Base-by-base conservation (phyloP, 2,888 invertebrate species). In the Chrysopilus asiliformis region DNA sequence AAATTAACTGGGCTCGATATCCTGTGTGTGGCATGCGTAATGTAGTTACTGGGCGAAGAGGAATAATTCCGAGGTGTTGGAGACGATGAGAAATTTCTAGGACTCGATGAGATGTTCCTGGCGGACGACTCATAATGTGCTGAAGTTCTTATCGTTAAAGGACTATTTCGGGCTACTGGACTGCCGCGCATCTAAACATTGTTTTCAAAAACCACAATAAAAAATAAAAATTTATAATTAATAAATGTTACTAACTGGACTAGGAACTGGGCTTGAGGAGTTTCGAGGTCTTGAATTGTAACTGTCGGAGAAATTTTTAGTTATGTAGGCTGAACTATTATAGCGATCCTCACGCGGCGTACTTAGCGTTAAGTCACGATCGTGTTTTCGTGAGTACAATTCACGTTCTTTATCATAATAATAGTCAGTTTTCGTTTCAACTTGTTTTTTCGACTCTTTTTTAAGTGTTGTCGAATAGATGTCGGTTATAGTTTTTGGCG, bases 1-100 rank as follows among this genome's bases (percentile, higher is more conserved):
- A 43, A 49, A 14, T 56, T 53, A 10, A 57, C 52, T 6, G 61
- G 61, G 40, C 62, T 62, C 13, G 55, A 55, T 32, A 71, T 49
- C 25, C 60, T 54, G 42, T 63, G 60, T 3, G 48, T 70, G 43
- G 46, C 70, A 46, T 50, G 70, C 55, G 55, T 68, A 57, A 40
- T 68, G 62, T 55, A 73, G 55, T 65, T 72, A 58, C 55, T 72
- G 56, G 51, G 74, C 55, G 59, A 74, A 60, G 36, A 68, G 64
- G 52, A 67, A 65, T 44, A 46, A 13, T 56, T 54, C 10, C 60
- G 51, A 15, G 47, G 48, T 27, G 55, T 57, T 24, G 63, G 64
- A 5, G 64, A 64, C 22, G 55, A 51, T 3, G 61, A 52, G 40
- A 54, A 49, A 32, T 55, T 57, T 6, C 61, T 49, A 3, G 64